A percentile compares a stretch with the other conserved stretches of the same genome.
Evolutionary conservation across 2,797 vertebrate genomes (phyloP).

Genomic region (Sebastes steindachneri): DNA sequence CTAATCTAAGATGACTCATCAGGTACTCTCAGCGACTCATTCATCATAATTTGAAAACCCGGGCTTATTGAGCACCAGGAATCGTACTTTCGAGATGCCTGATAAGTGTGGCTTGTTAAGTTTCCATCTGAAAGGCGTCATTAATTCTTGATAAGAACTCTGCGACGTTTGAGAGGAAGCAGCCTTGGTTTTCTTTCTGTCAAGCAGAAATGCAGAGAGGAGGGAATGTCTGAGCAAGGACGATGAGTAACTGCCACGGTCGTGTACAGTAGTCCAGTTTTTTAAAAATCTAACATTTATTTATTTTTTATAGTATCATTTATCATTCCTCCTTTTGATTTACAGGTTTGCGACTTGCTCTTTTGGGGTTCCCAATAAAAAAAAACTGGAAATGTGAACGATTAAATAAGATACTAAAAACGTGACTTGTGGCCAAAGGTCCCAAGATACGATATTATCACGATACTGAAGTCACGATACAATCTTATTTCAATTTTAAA

Average conservation of each 20-base stretch:
- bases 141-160: constrained; percentile 68
- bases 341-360: background rate
- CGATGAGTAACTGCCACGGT: background rate
- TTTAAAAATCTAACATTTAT: constrained; percentile 6
- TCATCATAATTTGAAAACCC: constrained; percentile 51
- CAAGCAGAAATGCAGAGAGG: constrained; percentile 14
- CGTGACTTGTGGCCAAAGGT: background rate
- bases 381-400: background rate
- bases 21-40: constrained; percentile 43
- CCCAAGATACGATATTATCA: background rate
- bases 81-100: constrained; percentile 40
- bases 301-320: background rate
- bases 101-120: constrained; percentile 54
- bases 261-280: background rate
- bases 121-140: constrained; percentile 57
- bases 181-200: constrained; percentile 30
- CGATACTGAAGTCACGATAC: too few species aligned
- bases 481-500: background rate
- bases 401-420: background rate
- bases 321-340: background rate
- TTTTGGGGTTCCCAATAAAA: background rate
- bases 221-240: background rate
- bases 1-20: constrained; percentile 60
- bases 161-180: constrained; percentile 31
- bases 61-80: constrained; percentile 20